These are phyloP conservation scores for Taurulus bubalis DNA, from an alignment of 2,113 vertebrate genomes.

Conservation along the genomic window DNA sequence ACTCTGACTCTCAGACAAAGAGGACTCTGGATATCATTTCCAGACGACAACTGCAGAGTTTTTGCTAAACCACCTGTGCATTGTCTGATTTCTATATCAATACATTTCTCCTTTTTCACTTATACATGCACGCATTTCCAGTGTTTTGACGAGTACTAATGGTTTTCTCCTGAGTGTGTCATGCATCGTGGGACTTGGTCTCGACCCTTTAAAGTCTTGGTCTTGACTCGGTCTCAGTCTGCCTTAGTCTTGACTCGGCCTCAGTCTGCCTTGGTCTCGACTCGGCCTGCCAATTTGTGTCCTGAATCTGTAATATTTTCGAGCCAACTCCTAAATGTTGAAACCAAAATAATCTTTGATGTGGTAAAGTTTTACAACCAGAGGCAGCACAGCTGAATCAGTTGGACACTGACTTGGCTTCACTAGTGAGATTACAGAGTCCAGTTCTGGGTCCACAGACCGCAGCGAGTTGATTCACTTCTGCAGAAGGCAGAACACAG, in stretches of 20 bases:
- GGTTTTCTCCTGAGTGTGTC: neutral
- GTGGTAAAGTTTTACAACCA: slow-evolving; percentile 11
- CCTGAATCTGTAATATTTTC: neutral
- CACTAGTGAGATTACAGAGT: neutral
- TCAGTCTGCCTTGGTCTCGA: neutral
- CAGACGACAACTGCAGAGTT: no score
- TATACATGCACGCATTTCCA: no score
- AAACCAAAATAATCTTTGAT: neutral
- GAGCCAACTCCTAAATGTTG: neutral
- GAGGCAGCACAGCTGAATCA: neutral
- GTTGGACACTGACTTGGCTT: neutral
- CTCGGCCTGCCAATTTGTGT: no score
- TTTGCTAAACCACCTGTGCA: no score
- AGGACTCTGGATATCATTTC: no score
- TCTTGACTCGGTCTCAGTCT: no score
- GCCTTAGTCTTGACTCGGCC: neutral
- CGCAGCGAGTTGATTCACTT: neutral
- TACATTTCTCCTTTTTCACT: no score
- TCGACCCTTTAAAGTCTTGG: neutral
- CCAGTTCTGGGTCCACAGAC: slow-evolving; percentile 10
- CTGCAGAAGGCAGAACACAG: neutral
- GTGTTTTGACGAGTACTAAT: no score
- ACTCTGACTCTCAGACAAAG: no score
- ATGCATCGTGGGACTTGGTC: neutral
- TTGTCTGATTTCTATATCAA: no score